Base-by-base conservation (phyloP, 2,888 invertebrate species). In the Drosophila prolongata region DNA sequence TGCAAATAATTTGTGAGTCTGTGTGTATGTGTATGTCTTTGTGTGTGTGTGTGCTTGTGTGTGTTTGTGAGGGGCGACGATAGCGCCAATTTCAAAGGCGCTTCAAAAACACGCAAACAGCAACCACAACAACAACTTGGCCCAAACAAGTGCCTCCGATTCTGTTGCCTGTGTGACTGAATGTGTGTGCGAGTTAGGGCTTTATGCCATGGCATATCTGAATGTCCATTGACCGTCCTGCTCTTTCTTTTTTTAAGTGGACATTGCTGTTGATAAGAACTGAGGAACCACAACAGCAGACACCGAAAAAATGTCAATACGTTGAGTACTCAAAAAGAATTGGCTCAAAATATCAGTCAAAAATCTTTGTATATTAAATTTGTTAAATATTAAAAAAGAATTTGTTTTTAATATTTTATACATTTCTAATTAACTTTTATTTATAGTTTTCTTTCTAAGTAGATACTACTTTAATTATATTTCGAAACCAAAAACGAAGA, bases 1-100 rank as follows among this genome's bases (percentile, higher is more conserved):
- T 89, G 87, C 89, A 89, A 89, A 85, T 85, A 85, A 85, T 89
- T 89, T 85, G 90, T 84, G 77, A 71, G 79, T 53, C 61, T 54
- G 59, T 40, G 30, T 69, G 71, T 11, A 50, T 50, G 6, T 13
- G 10, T 13, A 50, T 50, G 6, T 13, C 8, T 13, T 24, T 27
- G 24, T 9, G 16, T 14, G 24, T 14, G 24, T n/a, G 6, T 4
- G 24, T 47, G 34, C 19, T 34, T 30, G 53, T 38, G 19, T 19
- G 14, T 40, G 47, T 27, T 50, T 52, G 24, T 47, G 58, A 47
- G 16, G 40, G 49, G 62, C 62, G 69, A 78, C 75, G 87, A 78
- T 68, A 75, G 85, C 81, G 47, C 61, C 72, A 80, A 73, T 87
- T 84, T 73, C 88, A 86, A 88, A 88, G 74, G 85, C 71, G 78